These are phyloP conservation scores for Cephus rjabovi DNA, from an alignment of 2,888 invertebrate genomes.

Conservation along the genomic window DNA sequence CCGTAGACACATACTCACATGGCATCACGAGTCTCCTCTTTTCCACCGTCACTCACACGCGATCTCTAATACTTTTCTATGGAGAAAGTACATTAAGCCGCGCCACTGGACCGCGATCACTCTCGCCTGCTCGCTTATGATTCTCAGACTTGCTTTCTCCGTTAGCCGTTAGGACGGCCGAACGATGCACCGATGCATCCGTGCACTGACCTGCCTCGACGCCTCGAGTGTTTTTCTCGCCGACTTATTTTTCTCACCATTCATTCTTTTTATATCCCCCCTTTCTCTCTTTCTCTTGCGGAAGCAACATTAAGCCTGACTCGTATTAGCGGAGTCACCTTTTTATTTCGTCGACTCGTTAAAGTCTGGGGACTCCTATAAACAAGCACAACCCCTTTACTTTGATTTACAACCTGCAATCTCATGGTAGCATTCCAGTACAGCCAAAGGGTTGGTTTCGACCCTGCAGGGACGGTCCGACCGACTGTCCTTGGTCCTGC, in stretches of 20 bases:
- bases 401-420: background rate
- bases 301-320: background rate
- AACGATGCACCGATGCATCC: slow-evolving; percentile 27
- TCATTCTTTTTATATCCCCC: background rate
- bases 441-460: background rate
- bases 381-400: background rate
- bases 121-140: slow-evolving; percentile 36
- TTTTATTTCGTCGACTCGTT: background rate
- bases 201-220: slow-evolving; percentile 53
- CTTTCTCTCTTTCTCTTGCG: background rate
- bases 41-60: background rate
- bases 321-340: background rate
- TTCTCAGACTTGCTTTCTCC: slow-evolving; percentile 44
- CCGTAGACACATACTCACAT: slow-evolving; percentile 11
- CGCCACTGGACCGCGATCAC: slow-evolving; percentile 46
- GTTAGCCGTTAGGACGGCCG: slow-evolving; percentile 24
- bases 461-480: background rate
- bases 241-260: background rate
- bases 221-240: background rate
- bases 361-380: background rate
- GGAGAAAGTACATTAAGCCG: slow-evolving; percentile 47
- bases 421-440: background rate
- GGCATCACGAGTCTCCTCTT: slow-evolving; percentile 13
- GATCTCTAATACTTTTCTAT: slow-evolving; percentile 12
- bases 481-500: background rate